These are phyloP conservation scores for Tragelaphus scriptus DNA, from an alignment of 2,113 vertebrate species.

Conservation along the genomic window DNA sequence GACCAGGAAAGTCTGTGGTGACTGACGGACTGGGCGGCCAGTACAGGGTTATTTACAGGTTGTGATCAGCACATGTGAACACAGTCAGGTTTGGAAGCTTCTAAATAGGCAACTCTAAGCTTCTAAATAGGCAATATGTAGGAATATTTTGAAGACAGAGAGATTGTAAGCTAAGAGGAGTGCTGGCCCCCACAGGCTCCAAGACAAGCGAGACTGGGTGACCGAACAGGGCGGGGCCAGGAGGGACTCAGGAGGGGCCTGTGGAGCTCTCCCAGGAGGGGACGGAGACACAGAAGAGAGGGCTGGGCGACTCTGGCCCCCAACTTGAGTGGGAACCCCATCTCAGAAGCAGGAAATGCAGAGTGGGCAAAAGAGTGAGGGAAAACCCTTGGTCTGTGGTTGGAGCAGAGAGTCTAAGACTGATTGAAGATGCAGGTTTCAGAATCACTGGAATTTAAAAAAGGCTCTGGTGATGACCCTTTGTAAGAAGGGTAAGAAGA, in stretches of 20 bases:
- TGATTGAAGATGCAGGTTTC: not conserved
- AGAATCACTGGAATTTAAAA: not conserved
- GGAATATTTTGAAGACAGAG: not conserved
- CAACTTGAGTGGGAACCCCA: rapidly evolving
- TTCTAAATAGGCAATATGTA: too few species aligned
- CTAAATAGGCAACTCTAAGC: not conserved
- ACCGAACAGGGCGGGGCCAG: not conserved
- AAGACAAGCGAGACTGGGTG: not conserved
- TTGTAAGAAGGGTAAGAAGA: not conserved
- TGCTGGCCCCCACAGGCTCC: not conserved
- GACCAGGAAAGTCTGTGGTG: not conserved
- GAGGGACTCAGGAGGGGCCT: not conserved
- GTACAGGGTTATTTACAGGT: not conserved
- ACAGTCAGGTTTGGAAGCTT: not conserved
- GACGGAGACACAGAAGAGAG: not conserved
- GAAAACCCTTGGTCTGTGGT: not conserved
- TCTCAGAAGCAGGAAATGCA: not conserved
- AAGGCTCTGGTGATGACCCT: not conserved
- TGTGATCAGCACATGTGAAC: not conserved
- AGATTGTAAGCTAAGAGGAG: not conserved
- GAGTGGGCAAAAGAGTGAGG: not conserved
- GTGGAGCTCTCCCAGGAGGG: not conserved
- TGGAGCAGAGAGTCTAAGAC: not conserved
- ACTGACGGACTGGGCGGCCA: not conserved
- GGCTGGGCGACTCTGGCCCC: not conserved